phyloP scores from a whole-genome alignment of 2,797 vertebrate genomes.

The Artibeus jamaicensis region DNA sequence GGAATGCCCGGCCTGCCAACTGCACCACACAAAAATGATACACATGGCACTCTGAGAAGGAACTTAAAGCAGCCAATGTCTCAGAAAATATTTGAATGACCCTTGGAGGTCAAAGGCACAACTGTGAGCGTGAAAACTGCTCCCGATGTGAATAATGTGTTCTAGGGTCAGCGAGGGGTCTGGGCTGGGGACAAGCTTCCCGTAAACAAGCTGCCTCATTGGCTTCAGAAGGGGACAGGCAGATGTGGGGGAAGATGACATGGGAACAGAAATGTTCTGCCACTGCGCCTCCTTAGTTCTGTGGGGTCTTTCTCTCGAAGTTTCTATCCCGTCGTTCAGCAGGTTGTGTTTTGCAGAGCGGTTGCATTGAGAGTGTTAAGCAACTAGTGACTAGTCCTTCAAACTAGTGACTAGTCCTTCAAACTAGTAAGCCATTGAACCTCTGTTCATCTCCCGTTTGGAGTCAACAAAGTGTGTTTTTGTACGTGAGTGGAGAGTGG shows the following conservation, averaged over 20 bases:
- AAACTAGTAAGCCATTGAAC: not conserved
- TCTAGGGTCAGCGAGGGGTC: not conserved
- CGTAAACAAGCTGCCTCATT: not conserved
- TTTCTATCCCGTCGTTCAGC: not conserved
- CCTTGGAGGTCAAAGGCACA: conserved; percentile 26
- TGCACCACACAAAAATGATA: not conserved
- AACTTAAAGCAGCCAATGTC: conserved; percentile 18
- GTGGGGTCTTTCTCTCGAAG: not conserved
- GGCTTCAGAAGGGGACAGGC: not conserved
- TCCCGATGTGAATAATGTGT: not conserved
- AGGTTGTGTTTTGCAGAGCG: not conserved
- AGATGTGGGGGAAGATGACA: not conserved
- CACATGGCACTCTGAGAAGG: conserved; percentile 32
- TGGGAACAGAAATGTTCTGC: rapidly evolving
- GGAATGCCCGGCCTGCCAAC: conserved; percentile 42
- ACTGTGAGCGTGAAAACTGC: not conserved
- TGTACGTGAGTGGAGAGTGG: not conserved
- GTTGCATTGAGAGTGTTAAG: not conserved
- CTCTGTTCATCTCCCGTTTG: not conserved
- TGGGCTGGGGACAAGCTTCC: rapidly evolving
- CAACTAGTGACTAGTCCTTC: not conserved
- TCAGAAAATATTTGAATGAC: conserved; percentile 67
- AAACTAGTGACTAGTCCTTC: not conserved
- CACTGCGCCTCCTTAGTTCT: not conserved
- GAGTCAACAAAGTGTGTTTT: not conserved